Conservation (phyloP, 2,797 vertebrate species). For the Hozukius guyotensis region DNA sequence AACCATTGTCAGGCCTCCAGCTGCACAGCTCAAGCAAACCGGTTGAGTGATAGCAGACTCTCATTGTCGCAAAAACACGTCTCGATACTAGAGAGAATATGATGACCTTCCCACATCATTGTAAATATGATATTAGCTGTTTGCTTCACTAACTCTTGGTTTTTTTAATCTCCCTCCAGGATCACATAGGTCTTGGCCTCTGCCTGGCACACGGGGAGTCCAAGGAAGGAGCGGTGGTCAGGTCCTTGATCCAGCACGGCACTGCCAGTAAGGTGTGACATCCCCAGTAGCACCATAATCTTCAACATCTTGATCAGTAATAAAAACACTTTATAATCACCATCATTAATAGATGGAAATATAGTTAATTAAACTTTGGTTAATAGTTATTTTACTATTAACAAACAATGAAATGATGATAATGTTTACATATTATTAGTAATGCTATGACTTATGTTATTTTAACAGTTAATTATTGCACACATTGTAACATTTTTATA, state of each 20-base stretch:
- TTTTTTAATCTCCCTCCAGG: constrained; percentile 39
- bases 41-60: background rate
- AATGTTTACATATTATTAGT: too few relatives aligned
- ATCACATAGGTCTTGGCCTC: constrained; percentile 60
- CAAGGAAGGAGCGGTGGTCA: constrained; percentile 42
- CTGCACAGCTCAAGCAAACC: background rate
- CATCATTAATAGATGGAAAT: too few relatives aligned
- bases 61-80: background rate
- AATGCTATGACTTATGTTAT: too few relatives aligned
- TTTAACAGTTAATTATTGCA: too few relatives aligned
- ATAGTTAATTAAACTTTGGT: too few relatives aligned
- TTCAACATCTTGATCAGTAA: background rate
- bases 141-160: background rate
- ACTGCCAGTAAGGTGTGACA: constrained; percentile 70
- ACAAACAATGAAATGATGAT: too few relatives aligned
- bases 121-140: background rate
- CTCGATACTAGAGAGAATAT: background rate
- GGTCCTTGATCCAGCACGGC: constrained; percentile 59
- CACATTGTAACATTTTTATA: too few relatives aligned
- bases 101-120: background rate
- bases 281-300: background rate
- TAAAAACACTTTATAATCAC: too few relatives aligned
- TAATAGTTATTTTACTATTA: too few relatives aligned
- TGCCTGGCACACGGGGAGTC: constrained; percentile 42
- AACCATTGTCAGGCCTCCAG: background rate